These are phyloP conservation scores for Ichneumoninae sp. DNA, from an alignment of 2,888 invertebrate species.

Conservation along the genomic window DNA sequence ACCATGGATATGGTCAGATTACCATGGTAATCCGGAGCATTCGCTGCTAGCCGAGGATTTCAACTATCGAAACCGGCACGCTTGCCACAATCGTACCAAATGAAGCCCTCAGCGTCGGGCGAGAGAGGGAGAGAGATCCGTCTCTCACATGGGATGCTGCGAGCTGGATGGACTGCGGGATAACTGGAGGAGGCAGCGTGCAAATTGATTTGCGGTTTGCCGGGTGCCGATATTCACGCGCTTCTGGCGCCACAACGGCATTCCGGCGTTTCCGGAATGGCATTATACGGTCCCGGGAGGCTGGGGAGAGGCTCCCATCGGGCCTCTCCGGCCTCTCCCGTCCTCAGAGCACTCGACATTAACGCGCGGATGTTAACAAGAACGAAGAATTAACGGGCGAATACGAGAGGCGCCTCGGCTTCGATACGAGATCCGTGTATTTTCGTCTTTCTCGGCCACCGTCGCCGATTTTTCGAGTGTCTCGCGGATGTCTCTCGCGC, in stretches of 20 bases:
- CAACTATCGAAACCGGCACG: slow-evolving; percentile 39
- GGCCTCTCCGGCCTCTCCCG: slow-evolving; percentile 53
- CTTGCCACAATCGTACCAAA: slow-evolving; percentile 42
- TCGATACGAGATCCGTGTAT: slow-evolving; percentile 41
- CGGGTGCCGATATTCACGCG: slow-evolving; percentile 73
- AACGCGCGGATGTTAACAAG: slow-evolving; percentile 76
- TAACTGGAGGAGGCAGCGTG: slow-evolving; percentile 67
- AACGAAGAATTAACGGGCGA: slow-evolving; percentile 73
- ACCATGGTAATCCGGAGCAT: slow-evolving; percentile 3
- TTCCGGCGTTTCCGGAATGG: slow-evolving; percentile 81
- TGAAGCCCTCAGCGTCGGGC: slow-evolving; percentile 12
- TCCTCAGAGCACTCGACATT: slow-evolving; percentile 70
- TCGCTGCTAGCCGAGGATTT: slow-evolving; percentile 34
- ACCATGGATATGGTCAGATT: background rate
- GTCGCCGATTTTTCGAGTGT: slow-evolving; percentile 45
- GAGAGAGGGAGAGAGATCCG: background rate
- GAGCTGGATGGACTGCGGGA: slow-evolving; percentile 40
- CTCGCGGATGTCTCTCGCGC: slow-evolving; percentile 38
- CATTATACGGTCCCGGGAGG: slow-evolving; percentile 71
- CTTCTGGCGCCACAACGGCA: slow-evolving; percentile 79
- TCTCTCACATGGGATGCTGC: slow-evolving; percentile 14
- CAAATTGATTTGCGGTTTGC: slow-evolving; percentile 80
- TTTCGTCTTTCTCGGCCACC: slow-evolving; percentile 22
- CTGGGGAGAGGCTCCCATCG: slow-evolving; percentile 53
- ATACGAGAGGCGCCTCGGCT: slow-evolving; percentile 44